A percentile compares a stretch with the other conserved stretches of the same genome.
phyloP scores from a whole-genome alignment of 1,140 invertebrate species.

The Sitobion miscanthi region DNA sequence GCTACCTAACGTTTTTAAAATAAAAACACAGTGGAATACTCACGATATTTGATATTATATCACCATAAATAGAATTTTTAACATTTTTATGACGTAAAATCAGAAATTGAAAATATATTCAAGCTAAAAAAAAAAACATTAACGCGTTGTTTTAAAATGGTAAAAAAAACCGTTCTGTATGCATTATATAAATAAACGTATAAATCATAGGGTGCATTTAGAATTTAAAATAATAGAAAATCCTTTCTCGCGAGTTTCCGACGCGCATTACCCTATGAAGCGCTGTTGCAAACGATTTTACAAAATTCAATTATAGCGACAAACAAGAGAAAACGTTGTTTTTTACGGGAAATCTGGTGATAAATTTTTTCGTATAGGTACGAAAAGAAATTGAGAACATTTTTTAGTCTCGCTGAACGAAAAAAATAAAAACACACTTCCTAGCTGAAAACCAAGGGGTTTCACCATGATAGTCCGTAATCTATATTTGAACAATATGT shows the following conservation, averaged over 20 bases:
- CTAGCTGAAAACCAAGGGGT: neutral
- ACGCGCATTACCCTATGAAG: neutral
- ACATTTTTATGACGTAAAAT: neutral
- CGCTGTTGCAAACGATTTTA: neutral
- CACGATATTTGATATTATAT: neutral
- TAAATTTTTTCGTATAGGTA: neutral
- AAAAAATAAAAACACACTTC: neutral
- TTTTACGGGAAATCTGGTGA: neutral
- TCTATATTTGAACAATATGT: neutral
- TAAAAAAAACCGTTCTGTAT: neutral
- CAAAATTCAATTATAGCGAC: slow-evolving; percentile 10
- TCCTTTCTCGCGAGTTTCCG: neutral
- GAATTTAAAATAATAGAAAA: slow-evolving; percentile 32
- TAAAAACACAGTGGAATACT: neutral
- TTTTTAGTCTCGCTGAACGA: neutral
- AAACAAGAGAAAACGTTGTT: neutral
- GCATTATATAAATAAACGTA: neutral
- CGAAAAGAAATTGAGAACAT: neutral
- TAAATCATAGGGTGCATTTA: neutral
- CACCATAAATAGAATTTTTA: neutral
- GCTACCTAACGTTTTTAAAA: neutral
- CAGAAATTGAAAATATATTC: slow-evolving; percentile 23
- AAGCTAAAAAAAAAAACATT: neutral
- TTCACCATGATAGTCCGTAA: neutral
- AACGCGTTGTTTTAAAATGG: neutral